A percentile compares a stretch with the other conserved stretches of the same genome.
phyloP scores from a whole-genome alignment of 1,140 invertebrate genomes.

The Neodiprion pinetum region DNA sequence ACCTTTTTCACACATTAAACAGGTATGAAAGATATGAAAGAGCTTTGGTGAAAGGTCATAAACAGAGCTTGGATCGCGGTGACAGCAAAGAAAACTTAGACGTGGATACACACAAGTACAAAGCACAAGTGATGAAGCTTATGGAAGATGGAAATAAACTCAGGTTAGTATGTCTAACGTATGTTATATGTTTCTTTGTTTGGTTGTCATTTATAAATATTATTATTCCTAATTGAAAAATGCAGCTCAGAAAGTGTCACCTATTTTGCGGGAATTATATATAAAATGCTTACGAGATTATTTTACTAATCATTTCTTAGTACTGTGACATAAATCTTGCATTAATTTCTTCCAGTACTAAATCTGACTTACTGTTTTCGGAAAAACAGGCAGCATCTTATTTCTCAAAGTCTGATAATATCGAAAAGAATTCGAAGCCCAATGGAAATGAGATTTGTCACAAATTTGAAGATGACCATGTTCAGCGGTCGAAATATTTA shows the following conservation, averaged over 20 bases:
- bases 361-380: too few species aligned
- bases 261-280: too few species aligned
- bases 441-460: not conserved
- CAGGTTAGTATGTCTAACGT: slow-evolving; percentile 54
- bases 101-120: slow-evolving; percentile 55
- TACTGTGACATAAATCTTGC: too few species aligned
- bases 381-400: too few species aligned
- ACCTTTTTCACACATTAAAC: not conserved
- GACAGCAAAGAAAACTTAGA: slow-evolving; percentile 57
- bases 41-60: slow-evolving; percentile 65
- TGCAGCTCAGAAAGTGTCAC: too few species aligned
- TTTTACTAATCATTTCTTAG: too few species aligned
- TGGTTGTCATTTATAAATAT: not conserved
- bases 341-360: too few species aligned
- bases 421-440: too few species aligned
- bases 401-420: too few species aligned
- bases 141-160: slow-evolving; percentile 64
- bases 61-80: slow-evolving; percentile 53
- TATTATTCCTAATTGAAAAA: slow-evolving; percentile 9
- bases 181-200: not conserved
- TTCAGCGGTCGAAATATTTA: not conserved
- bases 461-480: not conserved
- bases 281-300: too few species aligned
- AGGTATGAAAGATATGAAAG: slow-evolving; percentile 66
- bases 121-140: slow-evolving; percentile 56